Evolutionary conservation across 2,113 vertebrate species (phyloP), one percentile per base, ranked within the genome.

Genomic region (Corythoichthys intestinalis): DNA sequence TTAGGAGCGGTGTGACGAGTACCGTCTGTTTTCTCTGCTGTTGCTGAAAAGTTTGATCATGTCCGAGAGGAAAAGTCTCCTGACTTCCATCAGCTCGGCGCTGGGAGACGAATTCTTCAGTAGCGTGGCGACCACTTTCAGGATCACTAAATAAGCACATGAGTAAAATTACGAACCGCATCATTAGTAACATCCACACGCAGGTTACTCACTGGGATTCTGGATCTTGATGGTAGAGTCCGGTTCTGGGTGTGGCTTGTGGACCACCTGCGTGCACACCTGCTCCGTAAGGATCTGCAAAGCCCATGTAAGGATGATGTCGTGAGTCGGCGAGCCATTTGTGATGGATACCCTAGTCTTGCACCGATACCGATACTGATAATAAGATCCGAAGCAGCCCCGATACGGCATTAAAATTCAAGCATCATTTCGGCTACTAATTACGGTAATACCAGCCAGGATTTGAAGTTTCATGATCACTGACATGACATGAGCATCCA

Each of bases 21-120:
- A 99, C 97, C 97, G 95, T 78, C 97, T 92, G 76, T 99, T 99
- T 89, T 99, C 97, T 54, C 97, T 93, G 83, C 97, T 99, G 85
- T 98, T 99, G 84, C 96, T 99, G 86, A 99, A 99, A 81, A 99
- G 95, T 80, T 98, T 99, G 83, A 99, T 98, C 97, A 99, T 99
- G 83, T 99, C 97, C 4, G 97, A 98, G 61, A 99, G 92, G 88
- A 99, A 99, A 72, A 98, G 93, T 65, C 96, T 94, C 39, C 97
- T 92, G 73, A 99, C 97, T 89, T 99, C 97, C 97, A 99, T 99
- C 79, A 99, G 90, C 77, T 99, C 97, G n/a, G 93, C 79, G 64
- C 97, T 97, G 69, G 97, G 95, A 0, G 94, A 90, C n/a, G 96
- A 98, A 85, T 95, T 99, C 91, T 99, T 99, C 80, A 99, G 88